Conservation (phyloP, 2,888 invertebrate genomes). For the Drosophila meridionalis region DNA sequence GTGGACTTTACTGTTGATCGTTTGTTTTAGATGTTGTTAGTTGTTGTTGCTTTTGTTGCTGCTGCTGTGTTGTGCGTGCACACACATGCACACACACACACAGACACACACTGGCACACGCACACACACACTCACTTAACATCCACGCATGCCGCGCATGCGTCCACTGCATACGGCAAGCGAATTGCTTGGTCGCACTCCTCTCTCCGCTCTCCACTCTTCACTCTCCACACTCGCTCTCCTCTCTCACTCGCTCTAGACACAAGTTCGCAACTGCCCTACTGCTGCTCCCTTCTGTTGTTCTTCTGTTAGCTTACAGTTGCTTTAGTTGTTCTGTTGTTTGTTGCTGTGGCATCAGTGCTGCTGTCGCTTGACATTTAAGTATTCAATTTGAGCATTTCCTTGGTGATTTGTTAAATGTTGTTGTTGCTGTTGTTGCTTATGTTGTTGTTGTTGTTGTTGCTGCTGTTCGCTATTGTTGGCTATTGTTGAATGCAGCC, state of each 20-base stretch:
- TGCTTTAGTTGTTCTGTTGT: constrained; percentile 38
- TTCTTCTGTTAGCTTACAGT: constrained; percentile 53
- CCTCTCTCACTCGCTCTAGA: not conserved
- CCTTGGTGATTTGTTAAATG: constrained; percentile 26
- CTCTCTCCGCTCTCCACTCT: not conserved
- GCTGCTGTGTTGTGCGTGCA: constrained; percentile 26
- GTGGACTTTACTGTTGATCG: constrained; percentile 18
- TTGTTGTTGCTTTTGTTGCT: not conserved
- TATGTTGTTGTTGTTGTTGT: constrained; percentile 8
- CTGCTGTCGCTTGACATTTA: constrained; percentile 67
- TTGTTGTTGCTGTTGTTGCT: constrained; percentile 15
- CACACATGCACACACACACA: constrained; percentile 21
- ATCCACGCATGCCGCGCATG: constrained; percentile 73
- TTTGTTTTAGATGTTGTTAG: constrained; percentile 2
- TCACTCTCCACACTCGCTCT: not conserved
- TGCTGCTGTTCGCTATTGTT: constrained; percentile 11
- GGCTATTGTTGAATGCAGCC: constrained; percentile 29
- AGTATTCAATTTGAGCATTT: constrained; percentile 65
- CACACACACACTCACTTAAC: constrained; percentile 63
- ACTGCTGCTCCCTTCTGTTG: constrained; percentile 12
- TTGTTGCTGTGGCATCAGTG: constrained; percentile 37
- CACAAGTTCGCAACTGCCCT: constrained; percentile 28
- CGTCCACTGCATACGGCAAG: constrained; percentile 64
- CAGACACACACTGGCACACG: constrained; percentile 24
- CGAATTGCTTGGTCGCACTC: constrained; percentile 22